phyloP scores from a whole-genome alignment of 2,797 vertebrate species.

The Melanotaenia parkinsoni region DNA sequence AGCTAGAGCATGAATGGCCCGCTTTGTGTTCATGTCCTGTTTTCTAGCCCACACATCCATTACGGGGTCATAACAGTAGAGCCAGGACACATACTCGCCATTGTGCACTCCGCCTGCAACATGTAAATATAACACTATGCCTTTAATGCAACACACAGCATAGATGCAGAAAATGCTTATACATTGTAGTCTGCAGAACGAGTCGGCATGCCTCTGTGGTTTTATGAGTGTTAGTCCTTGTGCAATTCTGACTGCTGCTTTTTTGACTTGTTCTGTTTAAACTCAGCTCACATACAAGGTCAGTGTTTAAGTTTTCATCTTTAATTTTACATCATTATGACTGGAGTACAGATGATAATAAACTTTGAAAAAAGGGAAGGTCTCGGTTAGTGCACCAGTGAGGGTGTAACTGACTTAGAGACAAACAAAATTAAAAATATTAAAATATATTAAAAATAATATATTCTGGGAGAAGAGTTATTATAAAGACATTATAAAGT shows the following conservation, averaged over 20 bases:
- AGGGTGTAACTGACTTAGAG: slow-evolving; percentile 15
- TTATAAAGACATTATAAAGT: not conserved
- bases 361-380: slow-evolving; percentile 22
- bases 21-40: slow-evolving; percentile 99
- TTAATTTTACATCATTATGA: slow-evolving; percentile 18
- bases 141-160: slow-evolving; percentile 17
- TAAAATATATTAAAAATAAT: slow-evolving; percentile 7
- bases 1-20: slow-evolving; percentile 96
- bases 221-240: not conserved
- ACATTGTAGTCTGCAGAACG: not conserved
- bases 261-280: slow-evolving; percentile 21
- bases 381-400: slow-evolving; percentile 27
- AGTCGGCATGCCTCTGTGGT: not conserved
- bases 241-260: not conserved
- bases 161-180: not conserved
- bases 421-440: slow-evolving; percentile 18
- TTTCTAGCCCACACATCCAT: slow-evolving; percentile 99
- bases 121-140: slow-evolving; percentile 35
- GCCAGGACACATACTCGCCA: slow-evolving; percentile 98
- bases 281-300: slow-evolving; percentile 10
- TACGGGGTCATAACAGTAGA: slow-evolving; percentile 98
- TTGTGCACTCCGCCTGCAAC: slow-evolving; percentile 96
- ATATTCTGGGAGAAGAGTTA: not conserved
- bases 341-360: slow-evolving; percentile 16
- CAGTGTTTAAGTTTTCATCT: slow-evolving; percentile 27